Base-by-base conservation (phyloP, 2,113 vertebrate genomes). In the Pantherophis guttatus region DNA sequence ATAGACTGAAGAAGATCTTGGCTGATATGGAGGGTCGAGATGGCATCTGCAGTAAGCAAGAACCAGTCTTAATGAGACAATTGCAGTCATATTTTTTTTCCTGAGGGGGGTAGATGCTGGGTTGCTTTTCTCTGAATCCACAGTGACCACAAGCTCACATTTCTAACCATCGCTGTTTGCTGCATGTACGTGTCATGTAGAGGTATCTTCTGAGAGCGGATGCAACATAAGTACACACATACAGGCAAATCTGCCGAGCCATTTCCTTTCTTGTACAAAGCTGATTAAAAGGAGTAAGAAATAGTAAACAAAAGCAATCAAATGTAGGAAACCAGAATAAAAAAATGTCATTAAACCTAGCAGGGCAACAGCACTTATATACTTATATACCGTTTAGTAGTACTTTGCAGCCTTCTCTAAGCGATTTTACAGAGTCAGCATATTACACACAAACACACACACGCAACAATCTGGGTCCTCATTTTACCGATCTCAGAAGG, bases 1-100 rank as follows among this genome's bases (percentile, higher is more conserved):
- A 96, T 94, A 95, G 59, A 44, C 24, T 54, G 89, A 75, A 93
- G 86, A 95, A 93, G 90, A 95, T 81, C 62, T 96, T 93, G 91
- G 95, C 95, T 75, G 94, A 96, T 95, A 94, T 70, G 93, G 96
- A 97, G 97, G 96, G 96, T 91, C 65, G 70, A 96, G 95, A 97
- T 95, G 92, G 96, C 96, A 97, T 97, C 90, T 97, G 97, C 96
- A 97, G 97, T 96, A 96, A 97, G 97, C 97, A 97, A 95, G 96
- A 97, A 96, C 88, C 94, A 5, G 94, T 96, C 88, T 96, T 81
- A 94, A 96, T 93, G 93, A 96, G 97, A 98, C 98, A 98, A 98
- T 98, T 98, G 97, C 96, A 98, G 96, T 96, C 96, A 96, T 97
- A 96, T 97, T 97, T 96, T 97, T 97, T 98, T 96, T 1, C 0